Conservation (phyloP, 2,113 vertebrate species). For the Eurystomus gularis region DNA sequence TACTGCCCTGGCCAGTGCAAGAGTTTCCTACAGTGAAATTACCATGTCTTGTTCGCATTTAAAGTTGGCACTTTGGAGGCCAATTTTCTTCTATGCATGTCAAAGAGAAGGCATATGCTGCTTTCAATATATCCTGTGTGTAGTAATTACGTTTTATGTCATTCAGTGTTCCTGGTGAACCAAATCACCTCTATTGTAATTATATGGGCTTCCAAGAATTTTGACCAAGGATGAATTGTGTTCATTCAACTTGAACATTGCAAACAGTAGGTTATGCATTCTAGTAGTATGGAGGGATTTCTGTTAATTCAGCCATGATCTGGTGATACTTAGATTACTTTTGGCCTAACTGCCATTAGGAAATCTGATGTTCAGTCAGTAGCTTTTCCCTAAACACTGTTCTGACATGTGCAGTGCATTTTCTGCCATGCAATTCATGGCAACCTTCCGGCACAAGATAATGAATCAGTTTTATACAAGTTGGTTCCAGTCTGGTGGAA, state of each 20-base stretch:
- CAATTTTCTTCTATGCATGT: background rate
- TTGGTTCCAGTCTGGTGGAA: background rate
- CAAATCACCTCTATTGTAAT: background rate
- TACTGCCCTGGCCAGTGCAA: background rate
- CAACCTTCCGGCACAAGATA: background rate
- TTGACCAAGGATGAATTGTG: background rate
- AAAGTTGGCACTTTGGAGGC: background rate
- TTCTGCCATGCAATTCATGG: background rate
- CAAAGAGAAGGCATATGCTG: background rate
- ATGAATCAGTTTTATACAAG: background rate
- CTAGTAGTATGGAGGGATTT: background rate
- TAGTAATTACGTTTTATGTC: background rate
- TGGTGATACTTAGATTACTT: background rate
- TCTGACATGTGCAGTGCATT: background rate
- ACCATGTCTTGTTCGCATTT: background rate
- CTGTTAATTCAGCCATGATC: background rate
- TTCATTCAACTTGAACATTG: background rate
- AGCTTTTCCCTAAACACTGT: background rate
- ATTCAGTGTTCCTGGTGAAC: background rate
- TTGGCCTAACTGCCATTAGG: background rate
- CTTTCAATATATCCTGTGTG: background rate
- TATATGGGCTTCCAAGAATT: background rate
- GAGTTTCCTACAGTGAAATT: background rate
- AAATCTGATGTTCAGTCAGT: background rate
- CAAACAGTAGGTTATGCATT: background rate